These are phyloP conservation scores for Vultur gryphus DNA, from an alignment of 2,797 vertebrate genomes.

Conservation along the genomic window DNA sequence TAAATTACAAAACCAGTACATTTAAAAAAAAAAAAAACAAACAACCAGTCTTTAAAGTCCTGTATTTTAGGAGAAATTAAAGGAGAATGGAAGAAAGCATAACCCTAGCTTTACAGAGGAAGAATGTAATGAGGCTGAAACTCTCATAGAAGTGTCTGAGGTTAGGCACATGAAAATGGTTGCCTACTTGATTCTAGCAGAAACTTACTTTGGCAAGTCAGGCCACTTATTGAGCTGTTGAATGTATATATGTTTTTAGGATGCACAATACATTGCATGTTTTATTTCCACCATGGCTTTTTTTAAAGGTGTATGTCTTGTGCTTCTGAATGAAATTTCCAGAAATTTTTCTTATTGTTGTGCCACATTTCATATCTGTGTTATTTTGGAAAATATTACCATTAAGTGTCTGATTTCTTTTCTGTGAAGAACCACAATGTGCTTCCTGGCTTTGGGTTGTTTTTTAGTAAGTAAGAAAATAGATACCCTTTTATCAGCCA, in stretches of 20 bases:
- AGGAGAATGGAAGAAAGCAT: neutral
- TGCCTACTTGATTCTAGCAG: neutral
- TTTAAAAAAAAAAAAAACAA: neutral
- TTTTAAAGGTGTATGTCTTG: neutral
- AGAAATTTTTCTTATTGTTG: neutral
- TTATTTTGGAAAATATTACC: neutral
- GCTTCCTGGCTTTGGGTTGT: neutral
- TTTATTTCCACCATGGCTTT: neutral
- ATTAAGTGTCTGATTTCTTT: neutral
- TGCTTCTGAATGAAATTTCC: neutral
- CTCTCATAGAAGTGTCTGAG: neutral
- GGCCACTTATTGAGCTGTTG: neutral
- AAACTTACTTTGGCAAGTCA: neutral
- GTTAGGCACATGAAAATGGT: neutral
- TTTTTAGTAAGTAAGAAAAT: neutral
- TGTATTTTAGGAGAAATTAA: neutral
- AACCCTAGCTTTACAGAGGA: neutral
- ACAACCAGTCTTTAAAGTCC: neutral
- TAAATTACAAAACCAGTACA: neutral
- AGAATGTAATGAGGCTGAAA: neutral
- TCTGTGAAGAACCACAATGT: neutral
- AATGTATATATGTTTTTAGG: neutral
- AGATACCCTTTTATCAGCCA: neutral
- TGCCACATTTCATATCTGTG: neutral
- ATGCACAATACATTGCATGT: neutral